These are phyloP conservation scores for Amphimedon queenslandica DNA, from an alignment of 37 sponge, comb jelly and placozoan species.

Conservation along the genomic window DNA sequence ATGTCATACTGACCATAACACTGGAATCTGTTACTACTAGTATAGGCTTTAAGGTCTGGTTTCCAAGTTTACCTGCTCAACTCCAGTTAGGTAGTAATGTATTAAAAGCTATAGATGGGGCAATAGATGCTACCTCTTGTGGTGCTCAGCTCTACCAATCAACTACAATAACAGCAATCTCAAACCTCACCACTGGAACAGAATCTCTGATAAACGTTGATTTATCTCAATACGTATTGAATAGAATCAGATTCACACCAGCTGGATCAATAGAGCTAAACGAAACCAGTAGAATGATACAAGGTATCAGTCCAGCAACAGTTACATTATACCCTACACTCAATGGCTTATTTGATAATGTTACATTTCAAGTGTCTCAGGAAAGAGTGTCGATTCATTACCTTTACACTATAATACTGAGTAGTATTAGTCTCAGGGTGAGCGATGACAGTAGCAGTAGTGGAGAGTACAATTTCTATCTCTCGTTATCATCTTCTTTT, in stretches of 20 bases:
- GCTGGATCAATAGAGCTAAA: neutral
- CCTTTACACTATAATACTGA: constrained; percentile 1
- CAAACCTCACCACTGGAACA: constrained; percentile 6
- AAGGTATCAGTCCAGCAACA: neutral
- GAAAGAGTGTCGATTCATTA: neutral
- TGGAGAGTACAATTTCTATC: neutral
- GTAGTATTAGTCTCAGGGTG: neutral
- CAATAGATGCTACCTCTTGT: neutral
- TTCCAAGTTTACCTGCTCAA: constrained; percentile 16
- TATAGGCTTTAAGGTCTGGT: constrained; percentile 52
- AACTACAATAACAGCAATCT: neutral
- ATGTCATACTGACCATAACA: constrained; percentile 7
- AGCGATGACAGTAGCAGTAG: neutral
- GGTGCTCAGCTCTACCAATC: neutral
- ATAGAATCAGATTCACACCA: neutral
- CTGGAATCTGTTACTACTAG: neutral
- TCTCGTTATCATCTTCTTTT: neutral
- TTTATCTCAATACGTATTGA: neutral
- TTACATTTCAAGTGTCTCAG: neutral
- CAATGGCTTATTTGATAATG: too few species aligned
- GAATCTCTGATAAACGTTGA: neutral
- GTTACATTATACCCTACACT: neutral
- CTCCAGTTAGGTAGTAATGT: neutral
- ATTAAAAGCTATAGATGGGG: neutral
- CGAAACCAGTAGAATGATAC: neutral